Base-by-base conservation (phyloP, 2,888 invertebrate genomes). In the Fragum fragum region DNA sequence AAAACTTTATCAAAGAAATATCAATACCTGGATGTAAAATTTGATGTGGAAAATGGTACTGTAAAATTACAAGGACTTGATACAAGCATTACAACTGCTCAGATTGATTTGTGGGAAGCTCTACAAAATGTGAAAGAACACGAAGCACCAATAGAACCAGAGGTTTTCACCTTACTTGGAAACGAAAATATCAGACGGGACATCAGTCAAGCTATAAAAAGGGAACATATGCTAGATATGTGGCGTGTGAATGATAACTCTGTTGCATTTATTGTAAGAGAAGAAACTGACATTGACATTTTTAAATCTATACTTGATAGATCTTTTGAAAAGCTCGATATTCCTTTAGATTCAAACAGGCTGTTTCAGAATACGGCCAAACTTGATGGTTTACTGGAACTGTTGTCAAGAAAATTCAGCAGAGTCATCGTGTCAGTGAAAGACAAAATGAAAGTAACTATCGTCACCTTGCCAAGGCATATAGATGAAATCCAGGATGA, bases 41-140 rank as follows among this genome's bases (percentile, higher is more conserved):
- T 68, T 11, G 72, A 72, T n/a, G 29, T 53, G 21, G 18, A n/a
- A 21, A 66, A 66, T 11, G 57, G 68, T 9, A 66, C 16, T 28
- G 63, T 76, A 18, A 47, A 23, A 16, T 18, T 77, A 16, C 66
- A 42, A 32, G 81, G 81, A 16, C 32, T 18, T 14, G 77, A 73
- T 28, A 21, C 39, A 9, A 36, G 36, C 1, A 66, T 81, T 5
- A 21, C 47, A 39, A 39, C 39, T 1, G 76, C 70, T 32, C 28
- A 26, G 53, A 32, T 77, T 39, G n/a, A 18, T 18, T 71, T 81
- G 70, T 76, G 53, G 57, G 66, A 76, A 76, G 16, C 28, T 18
- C 47, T 81, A 28, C 21, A 77, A 63, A 36, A 63, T 28, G 73
- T 74, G 18, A 69, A 47, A 32, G n/a, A 59, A 23, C 23, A 39